A percentile compares a stretch with the other conserved stretches of the same genome.
Evolutionary conservation across 2,888 invertebrate genomes (phyloP).

Genomic region (Belgica antarctica): DNA sequence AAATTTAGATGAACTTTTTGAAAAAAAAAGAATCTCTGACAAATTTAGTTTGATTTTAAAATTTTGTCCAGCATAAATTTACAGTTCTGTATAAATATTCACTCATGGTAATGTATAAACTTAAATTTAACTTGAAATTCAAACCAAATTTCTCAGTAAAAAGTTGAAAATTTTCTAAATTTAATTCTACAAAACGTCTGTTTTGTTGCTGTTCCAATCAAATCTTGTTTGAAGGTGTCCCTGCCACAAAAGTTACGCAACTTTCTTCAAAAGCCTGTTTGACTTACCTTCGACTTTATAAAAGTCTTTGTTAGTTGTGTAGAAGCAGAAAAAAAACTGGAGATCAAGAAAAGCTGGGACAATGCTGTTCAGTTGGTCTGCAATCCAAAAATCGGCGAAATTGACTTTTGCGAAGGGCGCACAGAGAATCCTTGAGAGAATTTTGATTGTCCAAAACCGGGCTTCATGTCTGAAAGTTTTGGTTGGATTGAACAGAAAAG

Average conservation of each 20-base stretch:
- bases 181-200: no score
- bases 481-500: conserved; percentile 74
- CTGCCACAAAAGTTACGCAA: neutral
- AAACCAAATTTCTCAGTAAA: no score
- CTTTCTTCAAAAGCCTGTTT: neutral
- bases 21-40: neutral
- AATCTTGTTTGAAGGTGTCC: neutral
- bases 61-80: no score
- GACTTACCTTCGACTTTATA: conserved; percentile 55
- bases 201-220: neutral
- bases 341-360: conserved; percentile 74
- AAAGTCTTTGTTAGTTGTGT: conserved; percentile 63
- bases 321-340: conserved; percentile 77
- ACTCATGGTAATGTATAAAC: no score
- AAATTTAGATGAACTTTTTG: neutral
- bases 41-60: no score
- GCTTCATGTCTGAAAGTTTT: conserved; percentile 73
- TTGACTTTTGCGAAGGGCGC: conserved; percentile 77
- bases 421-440: conserved; percentile 62
- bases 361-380: conserved; percentile 78
- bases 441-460: conserved; percentile 66
- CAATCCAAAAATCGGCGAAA: conserved; percentile 84
- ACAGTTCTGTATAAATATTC: no score
- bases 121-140: no score
- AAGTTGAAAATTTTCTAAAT: no score